Evolutionary conservation across 2,113 vertebrate genomes (phyloP), one percentile per base, ranked within the genome.

Genomic region (Pao palembangensis): DNA sequence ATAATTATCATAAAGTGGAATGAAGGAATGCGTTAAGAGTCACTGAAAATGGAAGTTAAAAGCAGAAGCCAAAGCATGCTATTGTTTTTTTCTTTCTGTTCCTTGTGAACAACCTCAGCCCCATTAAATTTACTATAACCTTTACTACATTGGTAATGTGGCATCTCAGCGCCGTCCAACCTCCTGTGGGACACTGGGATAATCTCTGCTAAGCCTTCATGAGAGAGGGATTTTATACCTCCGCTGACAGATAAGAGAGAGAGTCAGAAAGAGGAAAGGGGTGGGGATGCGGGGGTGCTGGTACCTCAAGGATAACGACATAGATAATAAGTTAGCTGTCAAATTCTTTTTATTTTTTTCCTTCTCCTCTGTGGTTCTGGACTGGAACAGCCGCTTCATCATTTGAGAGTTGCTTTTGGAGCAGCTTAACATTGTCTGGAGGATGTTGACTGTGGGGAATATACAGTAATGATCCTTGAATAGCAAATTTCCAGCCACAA

Each of bases 71-170:
- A 59, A 52, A 43, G 49, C 31, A 16, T 34, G 21, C 54, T 58
- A 28, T 38, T 46, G 64, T 23, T 6, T 58, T 66, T 41, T 55
- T 55, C 5, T 28, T 28, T 64, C 53, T 59, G 6, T 28, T 25
- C 8, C 17, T 10, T 55, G 51, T 57, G 49, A 62, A 77, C 75
- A 71, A 78, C 79, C 75, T 71, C 62, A 71, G 78, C 67, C 73
- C 73, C 80, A 82, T 85, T 85, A 87, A 80, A 85, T 84, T 87
- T 68, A 83, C 79, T 88, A 84, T 83, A 85, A 85, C 80, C 57
- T 85, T 70, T 69, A 71, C 67, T 87, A 77, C 84, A 85, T 85
- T 79, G 88, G 83, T 85, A 84, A 81, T 81, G 78, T 83, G 81
- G 82, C 67, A 80, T 86, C 78, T 78, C 66, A 71, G 80, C 72